Percentiles rank a stretch among this genome's conserved stretches.
These are phyloP conservation scores for Nyctibius grandis DNA, from an alignment of 2,797 vertebrate genomes.

Conservation along the genomic window DNA sequence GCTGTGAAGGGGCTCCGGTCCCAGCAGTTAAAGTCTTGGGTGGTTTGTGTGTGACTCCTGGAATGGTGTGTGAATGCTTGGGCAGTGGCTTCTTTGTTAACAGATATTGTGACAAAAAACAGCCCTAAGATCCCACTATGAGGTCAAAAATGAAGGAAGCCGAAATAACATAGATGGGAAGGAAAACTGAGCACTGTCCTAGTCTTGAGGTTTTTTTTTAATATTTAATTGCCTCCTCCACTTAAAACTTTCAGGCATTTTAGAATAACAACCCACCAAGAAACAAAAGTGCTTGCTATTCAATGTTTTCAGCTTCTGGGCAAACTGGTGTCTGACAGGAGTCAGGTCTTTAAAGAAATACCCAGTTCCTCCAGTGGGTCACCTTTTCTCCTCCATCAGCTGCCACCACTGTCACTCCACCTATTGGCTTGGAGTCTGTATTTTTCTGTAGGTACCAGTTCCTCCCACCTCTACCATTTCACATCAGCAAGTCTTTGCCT, in stretches of 20 bases:
- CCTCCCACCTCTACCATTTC: not conserved
- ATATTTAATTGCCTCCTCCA: not conserved
- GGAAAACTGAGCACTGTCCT: not conserved
- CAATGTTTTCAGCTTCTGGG: not conserved
- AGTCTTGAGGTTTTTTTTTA: not conserved
- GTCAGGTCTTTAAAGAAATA: not conserved
- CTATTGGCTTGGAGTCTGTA: not conserved
- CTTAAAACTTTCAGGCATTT: not conserved
- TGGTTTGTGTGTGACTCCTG: not conserved
- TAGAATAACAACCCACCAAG: not conserved
- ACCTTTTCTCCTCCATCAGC: not conserved
- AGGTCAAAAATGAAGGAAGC: not conserved
- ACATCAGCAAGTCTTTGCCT: not conserved
- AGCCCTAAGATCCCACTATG: not conserved
- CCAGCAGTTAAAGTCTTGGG: not conserved
- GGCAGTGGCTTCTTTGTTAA: not conserved
- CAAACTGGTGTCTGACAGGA: not conserved
- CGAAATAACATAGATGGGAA: not conserved
- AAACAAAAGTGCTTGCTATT: not conserved
- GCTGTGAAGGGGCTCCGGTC: not conserved
- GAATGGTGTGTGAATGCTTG: not conserved
- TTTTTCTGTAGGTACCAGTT: not conserved
- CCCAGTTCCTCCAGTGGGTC: not conserved
- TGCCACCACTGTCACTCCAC: not conserved
- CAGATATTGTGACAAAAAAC: not conserved